phyloP scores from a whole-genome alignment of 2,888 invertebrate species.

The Ophion ventricosus region DNA sequence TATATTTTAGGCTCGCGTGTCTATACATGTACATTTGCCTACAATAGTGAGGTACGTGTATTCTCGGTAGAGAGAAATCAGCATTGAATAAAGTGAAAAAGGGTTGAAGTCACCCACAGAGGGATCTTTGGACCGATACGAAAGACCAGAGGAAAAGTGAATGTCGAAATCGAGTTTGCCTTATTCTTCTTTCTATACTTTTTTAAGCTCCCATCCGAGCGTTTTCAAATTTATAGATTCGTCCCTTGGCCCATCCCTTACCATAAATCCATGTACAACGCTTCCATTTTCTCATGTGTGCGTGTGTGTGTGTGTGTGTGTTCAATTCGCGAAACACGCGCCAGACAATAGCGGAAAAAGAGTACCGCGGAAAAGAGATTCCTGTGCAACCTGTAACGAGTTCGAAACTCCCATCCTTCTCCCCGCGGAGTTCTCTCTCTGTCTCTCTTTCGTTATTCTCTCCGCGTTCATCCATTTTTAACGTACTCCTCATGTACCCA shows the following conservation, averaged over 20 bases:
- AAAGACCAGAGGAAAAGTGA: constrained; percentile 44
- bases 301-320: not conserved
- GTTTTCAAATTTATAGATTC: constrained; percentile 53
- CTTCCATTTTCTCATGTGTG: not conserved
- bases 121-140: not conserved
- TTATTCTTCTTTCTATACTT: constrained; percentile 27
- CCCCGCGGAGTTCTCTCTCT: constrained; percentile 68
- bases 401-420: constrained; percentile 68
- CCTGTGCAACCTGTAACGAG: constrained; percentile 63
- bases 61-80: constrained; percentile 44
- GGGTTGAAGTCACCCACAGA: constrained; percentile 22
- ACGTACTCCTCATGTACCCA: constrained; percentile 42
- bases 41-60: not conserved
- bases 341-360: constrained; percentile 16
- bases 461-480: constrained; percentile 60
- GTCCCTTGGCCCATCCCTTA: constrained; percentile 21
- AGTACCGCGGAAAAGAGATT: not conserved
- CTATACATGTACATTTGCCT: constrained; percentile 4
- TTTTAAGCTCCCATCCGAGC: constrained; percentile 19
- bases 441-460: constrained; percentile 68
- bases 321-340: constrained; percentile 15
- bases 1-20: constrained; percentile 37
- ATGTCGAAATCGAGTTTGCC: constrained; percentile 62
- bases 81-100: constrained; percentile 58
- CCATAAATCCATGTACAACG: constrained; percentile 24